Base-by-base conservation (phyloP, 2,888 invertebrate genomes). In the Drosophila pseudotalamancana region DNA sequence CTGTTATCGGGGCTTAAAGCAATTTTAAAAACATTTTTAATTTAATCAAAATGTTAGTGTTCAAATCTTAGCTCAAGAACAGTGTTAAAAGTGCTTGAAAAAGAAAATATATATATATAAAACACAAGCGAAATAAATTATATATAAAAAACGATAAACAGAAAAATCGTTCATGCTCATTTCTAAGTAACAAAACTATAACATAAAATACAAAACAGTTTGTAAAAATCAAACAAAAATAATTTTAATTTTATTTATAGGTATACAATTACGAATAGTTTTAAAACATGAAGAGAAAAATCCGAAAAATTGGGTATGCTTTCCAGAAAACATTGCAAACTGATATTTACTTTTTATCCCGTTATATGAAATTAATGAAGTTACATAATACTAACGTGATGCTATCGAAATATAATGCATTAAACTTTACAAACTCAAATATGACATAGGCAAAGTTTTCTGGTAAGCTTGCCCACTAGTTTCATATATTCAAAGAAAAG, bases 241-340 rank as follows among this genome's bases (percentile, higher is more conserved):
- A 85, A 82, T 54, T 79, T 57, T 87, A 86, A 80, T 86, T 85
- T 88, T 66, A 78, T 73, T 83, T 72, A 66, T 83, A 88, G 71
- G 61, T 76, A 70, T 66, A 80, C 62, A 86, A 75, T 64, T 72
- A 77, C 66, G 56, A 85, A 64, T 85, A 86, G 83, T 66, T 76
- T 63, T 85, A 82, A 75, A 60, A 50, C 62, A 65, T 57, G 45
- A n/a, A 39, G 0, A 31, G 8, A 8, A n/a, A 69, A 72, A 49
- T 46, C n/a, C 57, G 27, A 59, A 60, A 48, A 53, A 54, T 86
- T 70, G 76, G 75, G 60, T 67, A 60, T 61, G 64, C 65, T 73
- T 31, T 37, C 55, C 66, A 69, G 55, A 56, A 29, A n/a, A 48
- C 31, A 53, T 69, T 56, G 27, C 21, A 68, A 55, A 48, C 51